phyloP scores from a whole-genome alignment of 2,797 vertebrate genomes.

The Onychomys torridus region DNA sequence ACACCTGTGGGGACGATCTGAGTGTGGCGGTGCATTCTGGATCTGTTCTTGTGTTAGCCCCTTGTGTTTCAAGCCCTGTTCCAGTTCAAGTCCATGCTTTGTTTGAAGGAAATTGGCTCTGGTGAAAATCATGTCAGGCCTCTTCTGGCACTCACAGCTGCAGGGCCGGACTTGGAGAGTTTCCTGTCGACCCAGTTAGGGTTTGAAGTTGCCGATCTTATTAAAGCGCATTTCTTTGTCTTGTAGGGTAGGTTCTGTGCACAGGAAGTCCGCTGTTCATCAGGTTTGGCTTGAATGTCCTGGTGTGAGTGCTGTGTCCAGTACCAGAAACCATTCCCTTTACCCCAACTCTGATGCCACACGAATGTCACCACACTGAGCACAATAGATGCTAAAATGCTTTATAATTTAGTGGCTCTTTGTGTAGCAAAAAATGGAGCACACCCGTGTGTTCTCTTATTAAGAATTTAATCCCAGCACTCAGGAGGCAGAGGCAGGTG shows the following conservation, averaged over 20 bases:
- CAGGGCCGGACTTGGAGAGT: not conserved
- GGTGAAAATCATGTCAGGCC: not conserved
- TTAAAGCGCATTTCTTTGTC: not conserved
- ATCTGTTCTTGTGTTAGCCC: not conserved
- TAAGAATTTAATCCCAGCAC: not conserved
- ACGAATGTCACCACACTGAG: not conserved
- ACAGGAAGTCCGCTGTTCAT: not conserved
- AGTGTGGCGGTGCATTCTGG: not conserved
- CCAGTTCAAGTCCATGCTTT: not conserved
- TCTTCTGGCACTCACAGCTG: not conserved
- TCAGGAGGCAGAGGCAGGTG: not conserved
- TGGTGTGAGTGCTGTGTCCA: not conserved
- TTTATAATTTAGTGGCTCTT: not conserved
- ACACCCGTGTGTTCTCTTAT: not conserved
- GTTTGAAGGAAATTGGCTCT: not conserved
- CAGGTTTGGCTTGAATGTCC: not conserved
- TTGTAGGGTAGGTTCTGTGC: not conserved
- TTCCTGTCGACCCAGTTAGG: slow-evolving; percentile 49
- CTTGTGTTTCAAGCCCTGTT: not conserved
- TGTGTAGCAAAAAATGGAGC: not conserved
- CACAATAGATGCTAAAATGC: not conserved
- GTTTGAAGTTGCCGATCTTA: slow-evolving; percentile 44
- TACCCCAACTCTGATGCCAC: not conserved
- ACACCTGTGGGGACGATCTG: not conserved
- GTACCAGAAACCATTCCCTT: not conserved